phyloP scores from a whole-genome alignment of 2,113 vertebrate species.

The Melanocharis versteri region DNA sequence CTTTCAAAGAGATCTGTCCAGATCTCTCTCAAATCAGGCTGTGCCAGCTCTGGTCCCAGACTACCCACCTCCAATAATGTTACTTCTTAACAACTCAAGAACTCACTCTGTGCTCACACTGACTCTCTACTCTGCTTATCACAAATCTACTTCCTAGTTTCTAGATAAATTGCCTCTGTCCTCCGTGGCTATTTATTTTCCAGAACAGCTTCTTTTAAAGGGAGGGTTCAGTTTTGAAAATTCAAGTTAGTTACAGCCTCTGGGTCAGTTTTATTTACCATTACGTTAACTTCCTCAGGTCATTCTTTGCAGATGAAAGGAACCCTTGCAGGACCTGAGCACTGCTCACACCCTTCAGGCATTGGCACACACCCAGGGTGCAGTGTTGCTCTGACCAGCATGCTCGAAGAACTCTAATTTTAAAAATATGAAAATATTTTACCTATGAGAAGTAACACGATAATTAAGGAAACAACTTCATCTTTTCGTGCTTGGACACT shows the following conservation, averaged over 20 bases:
- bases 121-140: not conserved
- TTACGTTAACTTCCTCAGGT: not conserved
- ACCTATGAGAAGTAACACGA: not conserved
- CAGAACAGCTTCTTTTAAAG: not conserved
- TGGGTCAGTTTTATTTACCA: not conserved
- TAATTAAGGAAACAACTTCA: not conserved
- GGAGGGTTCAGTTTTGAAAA: not conserved
- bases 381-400: not conserved
- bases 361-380: fast-evolving
- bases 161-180: not conserved
- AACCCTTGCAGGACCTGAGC: not conserved
- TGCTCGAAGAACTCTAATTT: not conserved
- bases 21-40: not conserved
- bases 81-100: not conserved
- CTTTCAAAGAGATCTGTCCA: not conserved
- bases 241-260: not conserved
- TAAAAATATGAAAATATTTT: not conserved
- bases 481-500: not conserved
- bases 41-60: not conserved
- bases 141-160: not conserved
- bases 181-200: not conserved
- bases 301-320: not conserved
- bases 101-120: not conserved
- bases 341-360: not conserved
- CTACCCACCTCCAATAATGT: not conserved